phyloP scores from a whole-genome alignment of 2,797 vertebrate genomes.

The Limosa lapponica region DNA sequence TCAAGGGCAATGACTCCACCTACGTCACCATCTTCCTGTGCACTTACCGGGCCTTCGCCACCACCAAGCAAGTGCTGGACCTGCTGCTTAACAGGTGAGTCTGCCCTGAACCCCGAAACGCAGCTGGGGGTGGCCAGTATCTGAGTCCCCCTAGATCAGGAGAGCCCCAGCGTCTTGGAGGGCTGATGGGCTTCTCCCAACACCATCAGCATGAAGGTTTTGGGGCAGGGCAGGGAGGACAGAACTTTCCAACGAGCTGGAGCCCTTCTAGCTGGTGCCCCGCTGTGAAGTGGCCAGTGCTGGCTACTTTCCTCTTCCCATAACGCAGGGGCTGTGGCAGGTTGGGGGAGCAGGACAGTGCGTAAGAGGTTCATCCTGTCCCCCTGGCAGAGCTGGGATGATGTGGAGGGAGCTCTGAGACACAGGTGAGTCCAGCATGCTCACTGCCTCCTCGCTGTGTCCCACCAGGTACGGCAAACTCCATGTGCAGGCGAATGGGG shows the following conservation, averaged over 20 bases:
- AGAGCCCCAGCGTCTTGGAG: neutral
- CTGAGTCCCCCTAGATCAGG: neutral
- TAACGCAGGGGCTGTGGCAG: accelerated
- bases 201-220: neutral
- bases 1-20: conserved; percentile 95
- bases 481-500: conserved; percentile 80
- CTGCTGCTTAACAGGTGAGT: conserved; percentile 93
- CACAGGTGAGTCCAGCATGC: neutral
- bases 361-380: accelerated
- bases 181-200: neutral
- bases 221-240: neutral
- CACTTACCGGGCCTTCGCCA: conserved; percentile 94
- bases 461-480: conserved; percentile 87
- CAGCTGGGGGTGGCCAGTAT: neutral
- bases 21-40: conserved; percentile 98
- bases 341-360: neutral
- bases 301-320: neutral
- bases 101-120: neutral
- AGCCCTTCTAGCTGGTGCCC: neutral
- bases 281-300: neutral
- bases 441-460: neutral
- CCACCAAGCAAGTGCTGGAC: conserved; percentile 95
- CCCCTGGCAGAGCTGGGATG: neutral
- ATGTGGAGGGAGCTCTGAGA: neutral
- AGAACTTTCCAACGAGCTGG: neutral